phyloP scores from a whole-genome alignment of 2,888 invertebrate genomes.

The Papilio demoleus region DNA sequence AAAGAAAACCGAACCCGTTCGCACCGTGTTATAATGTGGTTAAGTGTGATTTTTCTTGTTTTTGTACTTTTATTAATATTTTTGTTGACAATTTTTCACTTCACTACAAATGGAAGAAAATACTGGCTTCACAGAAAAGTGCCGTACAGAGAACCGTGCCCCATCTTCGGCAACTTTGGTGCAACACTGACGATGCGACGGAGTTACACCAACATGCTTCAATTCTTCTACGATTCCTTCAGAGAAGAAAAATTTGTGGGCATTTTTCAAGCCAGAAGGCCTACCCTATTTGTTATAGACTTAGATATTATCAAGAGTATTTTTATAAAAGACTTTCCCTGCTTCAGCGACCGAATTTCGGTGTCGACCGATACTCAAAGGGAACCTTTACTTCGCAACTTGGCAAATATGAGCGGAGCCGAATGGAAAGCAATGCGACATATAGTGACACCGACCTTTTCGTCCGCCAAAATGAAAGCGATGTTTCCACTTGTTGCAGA shows the following conservation, averaged over 20 bases:
- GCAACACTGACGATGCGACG: slow-evolving; percentile 70
- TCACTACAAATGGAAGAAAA: slow-evolving; percentile 69
- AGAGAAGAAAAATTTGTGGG: slow-evolving; percentile 70
- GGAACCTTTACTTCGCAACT: slow-evolving; percentile 74
- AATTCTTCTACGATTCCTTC: slow-evolving; percentile 69
- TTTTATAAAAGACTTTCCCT: slow-evolving; percentile 66
- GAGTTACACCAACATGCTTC: slow-evolving; percentile 72
- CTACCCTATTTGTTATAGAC: slow-evolving; percentile 73
- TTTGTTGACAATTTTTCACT: slow-evolving; percentile 68
- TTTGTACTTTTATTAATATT: slow-evolving; percentile 58
- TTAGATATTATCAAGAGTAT: slow-evolving; percentile 70
- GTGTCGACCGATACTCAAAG: slow-evolving; percentile 72
- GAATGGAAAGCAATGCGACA: slow-evolving; percentile 79
- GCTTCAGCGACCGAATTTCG: slow-evolving; percentile 73
- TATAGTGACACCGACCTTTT: slow-evolving; percentile 77
- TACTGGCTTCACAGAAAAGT: slow-evolving; percentile 73
- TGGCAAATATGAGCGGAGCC: slow-evolving; percentile 76
- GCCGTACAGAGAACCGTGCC: slow-evolving; percentile 76
- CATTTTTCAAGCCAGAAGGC: slow-evolving; percentile 76
- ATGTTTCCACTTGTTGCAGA: slow-evolving; percentile 77
- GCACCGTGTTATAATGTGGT: slow-evolving; percentile 64
- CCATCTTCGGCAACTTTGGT: slow-evolving; percentile 79
- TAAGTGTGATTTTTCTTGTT: slow-evolving; percentile 57
- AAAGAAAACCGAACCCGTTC: slow-evolving; percentile 39
- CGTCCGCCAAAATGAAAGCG: slow-evolving; percentile 78